Conservation (phyloP, 2,888 invertebrate genomes). For the Prenolepis imparis region DNA sequence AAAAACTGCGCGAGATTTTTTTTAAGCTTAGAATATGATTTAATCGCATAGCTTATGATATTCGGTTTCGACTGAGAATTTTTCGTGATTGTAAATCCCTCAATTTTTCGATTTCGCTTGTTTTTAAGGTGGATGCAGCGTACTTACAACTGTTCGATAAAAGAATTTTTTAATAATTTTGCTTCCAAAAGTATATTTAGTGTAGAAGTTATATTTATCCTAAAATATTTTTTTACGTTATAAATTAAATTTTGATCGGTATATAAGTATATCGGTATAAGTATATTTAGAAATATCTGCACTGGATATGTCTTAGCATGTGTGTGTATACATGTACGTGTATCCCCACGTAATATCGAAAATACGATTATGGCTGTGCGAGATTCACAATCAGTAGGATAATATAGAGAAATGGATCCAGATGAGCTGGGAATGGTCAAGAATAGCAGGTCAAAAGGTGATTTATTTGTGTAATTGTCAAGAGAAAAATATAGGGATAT, state of each 20-base stretch:
- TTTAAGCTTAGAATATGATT: conserved; percentile 2
- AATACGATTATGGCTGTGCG: conserved; percentile 75
- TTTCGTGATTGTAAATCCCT: conserved; percentile 11
- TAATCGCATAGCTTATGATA: not conserved
- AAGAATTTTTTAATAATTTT: conserved; percentile 3
- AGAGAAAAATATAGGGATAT: conserved; percentile 20
- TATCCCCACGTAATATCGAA: conserved; percentile 69
- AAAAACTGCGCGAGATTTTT: not conserved
- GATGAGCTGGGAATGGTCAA: conserved; percentile 54
- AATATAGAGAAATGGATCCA: conserved; percentile 68
- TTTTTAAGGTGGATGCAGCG: conserved; percentile 3
- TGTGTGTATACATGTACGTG: conserved; percentile 67
- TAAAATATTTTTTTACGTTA: not conserved
- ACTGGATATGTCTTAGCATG: conserved; percentile 72
- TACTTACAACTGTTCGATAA: not conserved
- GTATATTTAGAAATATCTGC: conserved; percentile 84
- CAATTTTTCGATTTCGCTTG: not conserved
- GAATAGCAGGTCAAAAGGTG: not conserved
- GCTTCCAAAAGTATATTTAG: not conserved
- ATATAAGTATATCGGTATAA: no score
- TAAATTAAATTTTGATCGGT: conserved; percentile 2
- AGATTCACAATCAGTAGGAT: conserved; percentile 71
- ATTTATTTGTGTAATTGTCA: conserved; percentile 12
- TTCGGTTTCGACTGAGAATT: not conserved
- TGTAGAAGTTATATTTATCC: conserved; percentile 18